Conservation (phyloP, 2,888 invertebrate species). For the Pyrochroa serraticornis region DNA sequence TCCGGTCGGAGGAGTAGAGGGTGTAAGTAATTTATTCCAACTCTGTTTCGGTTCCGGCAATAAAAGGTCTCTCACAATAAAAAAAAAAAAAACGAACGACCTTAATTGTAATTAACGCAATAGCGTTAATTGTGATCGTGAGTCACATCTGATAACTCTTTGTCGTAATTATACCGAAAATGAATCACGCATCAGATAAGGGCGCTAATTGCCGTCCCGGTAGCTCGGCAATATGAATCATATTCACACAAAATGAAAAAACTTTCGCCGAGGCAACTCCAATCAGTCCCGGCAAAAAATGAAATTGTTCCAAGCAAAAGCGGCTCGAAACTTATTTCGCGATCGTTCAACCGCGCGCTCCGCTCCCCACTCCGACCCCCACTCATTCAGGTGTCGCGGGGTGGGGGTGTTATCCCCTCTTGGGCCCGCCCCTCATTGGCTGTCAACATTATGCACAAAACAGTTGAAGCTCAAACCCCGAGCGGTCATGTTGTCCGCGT, state of each 20-base stretch:
- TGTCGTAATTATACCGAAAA: background rate
- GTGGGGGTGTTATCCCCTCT: slow-evolving; percentile 57
- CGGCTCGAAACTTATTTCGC: slow-evolving; percentile 56
- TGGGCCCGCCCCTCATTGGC: slow-evolving; percentile 58
- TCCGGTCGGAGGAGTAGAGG: too few relatives aligned
- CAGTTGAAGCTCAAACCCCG: slow-evolving; percentile 58
- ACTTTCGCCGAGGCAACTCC: slow-evolving; percentile 30
- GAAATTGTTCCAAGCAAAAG: slow-evolving; percentile 54
- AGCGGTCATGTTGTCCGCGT: slow-evolving; percentile 58
- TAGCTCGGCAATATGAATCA: slow-evolving; percentile 1
- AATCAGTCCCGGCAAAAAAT: slow-evolving; percentile 39
- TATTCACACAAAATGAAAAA: slow-evolving; percentile 35
- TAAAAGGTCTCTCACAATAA: background rate
- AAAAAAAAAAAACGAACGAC: background rate
- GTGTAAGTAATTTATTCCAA: background rate
- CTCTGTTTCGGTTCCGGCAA: background rate
- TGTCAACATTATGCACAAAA: slow-evolving; percentile 58
- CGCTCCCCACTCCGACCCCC: slow-evolving; percentile 47
- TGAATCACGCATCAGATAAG: background rate
- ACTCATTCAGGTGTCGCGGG: slow-evolving; percentile 51
- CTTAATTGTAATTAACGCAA: background rate
- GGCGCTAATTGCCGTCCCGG: slow-evolving; percentile 1
- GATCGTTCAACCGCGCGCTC: slow-evolving; percentile 55
- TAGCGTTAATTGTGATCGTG: slow-evolving; percentile 3
- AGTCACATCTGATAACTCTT: background rate